A percentile compares a stretch with the other conserved stretches of the same genome.
Evolutionary conservation across 2,113 vertebrate species (phyloP).

Genomic region (Amphiprion ocellaris): DNA sequence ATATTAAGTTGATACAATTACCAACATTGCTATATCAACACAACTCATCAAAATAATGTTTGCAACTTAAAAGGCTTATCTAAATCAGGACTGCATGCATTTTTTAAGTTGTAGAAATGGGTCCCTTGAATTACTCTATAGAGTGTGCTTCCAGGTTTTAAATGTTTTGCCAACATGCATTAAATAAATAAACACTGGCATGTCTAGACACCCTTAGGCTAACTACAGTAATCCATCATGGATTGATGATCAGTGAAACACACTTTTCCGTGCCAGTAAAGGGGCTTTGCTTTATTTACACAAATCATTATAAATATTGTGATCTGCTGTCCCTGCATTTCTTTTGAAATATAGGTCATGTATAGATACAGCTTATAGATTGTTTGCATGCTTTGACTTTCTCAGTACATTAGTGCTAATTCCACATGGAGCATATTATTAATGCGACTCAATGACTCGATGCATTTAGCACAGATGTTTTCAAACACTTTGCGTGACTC

Average conservation of each 20-base stretch:
- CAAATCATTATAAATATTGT: conserved; percentile 3
- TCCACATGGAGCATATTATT: conserved; percentile 21
- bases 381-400: conserved; percentile 19
- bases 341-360: conserved; percentile 49
- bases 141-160: background rate
- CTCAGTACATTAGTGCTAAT: conserved; percentile 33
- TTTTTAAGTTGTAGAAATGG: too few species aligned
- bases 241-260: background rate
- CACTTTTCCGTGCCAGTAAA: background rate
- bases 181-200: conserved; percentile 1
- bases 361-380: conserved; percentile 30
- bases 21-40: too few species aligned
- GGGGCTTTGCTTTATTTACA: background rate
- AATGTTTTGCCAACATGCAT: background rate
- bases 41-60: too few species aligned
- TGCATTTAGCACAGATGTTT: conserved; percentile 21
- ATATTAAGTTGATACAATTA: too few species aligned
- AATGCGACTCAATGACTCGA: conserved; percentile 11
- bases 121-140: too few species aligned
- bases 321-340: conserved; percentile 12
- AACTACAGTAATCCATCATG: background rate
- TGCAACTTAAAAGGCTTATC: too few species aligned
- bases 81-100: too few species aligned
- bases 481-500: background rate
- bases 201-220: background rate